Percentiles rank a stretch among this genome's conserved stretches.
Evolutionary conservation across 1,140 invertebrate species (phyloP).

Genomic region (Caenorhabditis briggsae): DNA sequence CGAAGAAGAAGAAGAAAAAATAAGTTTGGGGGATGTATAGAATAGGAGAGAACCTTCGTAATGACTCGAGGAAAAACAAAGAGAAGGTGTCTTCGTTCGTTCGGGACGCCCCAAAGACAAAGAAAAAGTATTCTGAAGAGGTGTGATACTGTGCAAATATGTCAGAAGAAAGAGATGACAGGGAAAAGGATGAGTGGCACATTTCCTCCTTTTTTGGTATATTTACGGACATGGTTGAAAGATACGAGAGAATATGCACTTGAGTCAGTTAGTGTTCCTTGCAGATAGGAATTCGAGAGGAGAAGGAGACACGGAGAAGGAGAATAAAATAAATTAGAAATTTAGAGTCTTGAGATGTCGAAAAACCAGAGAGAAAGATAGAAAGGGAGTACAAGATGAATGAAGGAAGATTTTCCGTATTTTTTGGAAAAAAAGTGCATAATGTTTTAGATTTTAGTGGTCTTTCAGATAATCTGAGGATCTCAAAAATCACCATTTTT

Average conservation of each 20-base stretch:
- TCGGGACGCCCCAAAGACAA: not conserved
- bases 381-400: slow-evolving; percentile 30
- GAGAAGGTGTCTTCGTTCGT: not conserved
- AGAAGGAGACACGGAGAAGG: not conserved
- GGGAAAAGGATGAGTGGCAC: slow-evolving; percentile 26
- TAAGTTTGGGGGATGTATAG: not conserved
- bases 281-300: not conserved
- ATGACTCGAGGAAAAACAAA: slow-evolving; percentile 31
- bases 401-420: slow-evolving; percentile 24
- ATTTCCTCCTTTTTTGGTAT: not conserved
- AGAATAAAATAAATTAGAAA: slow-evolving; percentile 47
- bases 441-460: too few species aligned
- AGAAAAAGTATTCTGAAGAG: slow-evolving; percentile 26
- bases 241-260: not conserved
- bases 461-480: too few species aligned
- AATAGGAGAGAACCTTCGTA: not conserved
- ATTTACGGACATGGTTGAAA: not conserved
- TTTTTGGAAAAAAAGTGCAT: not conserved
- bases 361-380: not conserved
- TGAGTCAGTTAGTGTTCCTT: slow-evolving; percentile 12
- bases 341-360: slow-evolving; percentile 43
- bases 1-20: not conserved
- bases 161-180: not conserved
- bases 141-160: slow-evolving; percentile 55
- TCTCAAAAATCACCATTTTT: too few species aligned